Base-by-base conservation (phyloP, 53 echinoderm and acorn worm genomes). In the Glandiceps talaboti region DNA sequence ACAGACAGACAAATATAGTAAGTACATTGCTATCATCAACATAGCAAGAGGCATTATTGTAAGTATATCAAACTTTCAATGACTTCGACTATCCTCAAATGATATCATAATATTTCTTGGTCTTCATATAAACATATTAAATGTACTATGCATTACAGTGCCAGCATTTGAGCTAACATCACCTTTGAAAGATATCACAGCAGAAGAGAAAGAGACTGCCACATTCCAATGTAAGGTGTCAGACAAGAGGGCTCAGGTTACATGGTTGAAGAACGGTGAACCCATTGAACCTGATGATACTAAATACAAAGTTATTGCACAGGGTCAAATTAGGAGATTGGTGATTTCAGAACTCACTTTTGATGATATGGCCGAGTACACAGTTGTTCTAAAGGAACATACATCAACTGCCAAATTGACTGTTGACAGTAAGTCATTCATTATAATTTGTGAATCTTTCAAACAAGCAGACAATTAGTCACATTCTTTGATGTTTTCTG, bases 381-480 rank as follows among this genome's bases (percentile, higher is more conserved):
- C 76, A 27, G 76, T 75, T 75, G 27, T 28, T 75, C 6, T 75
- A 26, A 1, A 28, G 27, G 76, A 75, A 6, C 6, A 75, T 27
- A 92, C 93, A 87, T 91, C 99, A 80, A 77, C 90, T 78, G 99
- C 99, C 82, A 89, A 87, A 79, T 84, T 99, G 29, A 84, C 80
- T 32, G 91, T 99, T 86, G 91, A 99, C 89, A 89, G 99, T 99
- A 79, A 30, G 81, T 78, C 14, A 25, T n/a, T n/a, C n/a, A n/a
- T n/a, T n/a, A n/a, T n/a, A n/a, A n/a, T n/a, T n/a, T n/a, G n/a
- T n/a, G n/a, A n/a, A n/a, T n/a, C n/a, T n/a, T n/a, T n/a, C n/a
- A n/a, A n/a, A n/a, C n/a, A n/a, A n/a, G n/a, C n/a, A n/a, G n/a
- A n/a, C n/a, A n/a, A n/a, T n/a, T n/a, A n/a, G n/a, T n/a, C n/a